Evolutionary conservation across 2,113 vertebrate species (phyloP), one percentile per base, ranked within the genome.

Genomic region (Glareola pratincola): DNA sequence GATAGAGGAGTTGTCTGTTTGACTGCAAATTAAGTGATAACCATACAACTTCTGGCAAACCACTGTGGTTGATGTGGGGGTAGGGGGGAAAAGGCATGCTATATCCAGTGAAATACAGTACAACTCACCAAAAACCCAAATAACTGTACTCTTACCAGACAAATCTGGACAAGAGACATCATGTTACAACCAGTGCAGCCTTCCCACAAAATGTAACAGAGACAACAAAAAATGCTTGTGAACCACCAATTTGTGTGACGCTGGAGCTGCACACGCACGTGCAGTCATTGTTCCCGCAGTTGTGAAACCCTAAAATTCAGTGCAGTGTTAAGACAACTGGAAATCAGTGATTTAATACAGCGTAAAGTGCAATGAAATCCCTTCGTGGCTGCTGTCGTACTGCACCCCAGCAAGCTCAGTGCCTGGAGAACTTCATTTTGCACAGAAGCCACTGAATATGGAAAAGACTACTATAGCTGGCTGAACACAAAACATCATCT

Each of bases 371-470:
- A 92, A 48, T 34, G 26, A 47, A 66, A 51, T 27, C 26, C 32
- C 30, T 77, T 74, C 21, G 22, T 3, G 4, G 37, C 32, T 71
- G 43, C 47, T 43, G 17, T 3, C 76, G 18, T 19, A 36, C 32
- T 37, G 30, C 18, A 63, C 3, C 19, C 36, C 37, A 27, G 12
- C 43, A 59, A 75, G 37, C 9, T 47, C 43, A 29, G 16, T 4
- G 2, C 23, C 48, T 24, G 50, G 22, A 84, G 36, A 83, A 20
- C 21, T 8, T 51, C 4, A 32, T 59, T 47, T 48, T 23, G 39
- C 0, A 0, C 41, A 83, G 41, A 15, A 83, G n/a, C 32, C 2
- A 0, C 37, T 71, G 23, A 67, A 39, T 6, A 2, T 9, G 29
- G 39, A 75, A 62, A 29, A 79, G 30, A n/a, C 57, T 27, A 34